phyloP scores from a whole-genome alignment of 2,797 vertebrate genomes.

The Octomys mimax region DNA sequence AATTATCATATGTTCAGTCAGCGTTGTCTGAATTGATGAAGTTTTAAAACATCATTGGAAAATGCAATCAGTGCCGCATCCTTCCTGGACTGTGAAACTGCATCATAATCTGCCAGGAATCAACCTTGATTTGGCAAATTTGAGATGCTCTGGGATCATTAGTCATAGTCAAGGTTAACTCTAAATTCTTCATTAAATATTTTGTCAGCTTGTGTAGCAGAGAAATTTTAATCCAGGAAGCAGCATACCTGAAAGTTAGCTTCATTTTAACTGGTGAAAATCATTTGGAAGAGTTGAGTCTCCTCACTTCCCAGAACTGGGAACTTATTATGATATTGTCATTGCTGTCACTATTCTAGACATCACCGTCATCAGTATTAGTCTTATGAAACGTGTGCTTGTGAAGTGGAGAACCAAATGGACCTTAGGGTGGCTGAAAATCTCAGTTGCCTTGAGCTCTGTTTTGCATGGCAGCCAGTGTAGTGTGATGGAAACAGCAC shows the following conservation, averaged over 20 bases:
- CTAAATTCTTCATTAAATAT: neutral
- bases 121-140: neutral
- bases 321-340: neutral
- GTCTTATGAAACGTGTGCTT: neutral
- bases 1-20: neutral
- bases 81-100: neutral
- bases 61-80: neutral
- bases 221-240: neutral
- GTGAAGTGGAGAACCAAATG: neutral
- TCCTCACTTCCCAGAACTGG: neutral
- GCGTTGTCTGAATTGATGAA: neutral
- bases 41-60: conserved; percentile 52
- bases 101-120: neutral
- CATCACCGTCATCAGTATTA: neutral
- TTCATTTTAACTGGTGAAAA: neutral
- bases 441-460: neutral
- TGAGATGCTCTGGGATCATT: neutral
- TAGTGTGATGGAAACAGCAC: neutral
- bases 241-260: neutral
- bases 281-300: neutral
- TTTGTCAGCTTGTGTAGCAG: neutral
- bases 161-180: neutral
- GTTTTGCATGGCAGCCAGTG: neutral
- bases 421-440: neutral
- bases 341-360: neutral